Percentiles rank a stretch among this genome's conserved stretches.
phyloP scores from a whole-genome alignment of 2,888 invertebrate species.

The Acleris emargana region DNA sequence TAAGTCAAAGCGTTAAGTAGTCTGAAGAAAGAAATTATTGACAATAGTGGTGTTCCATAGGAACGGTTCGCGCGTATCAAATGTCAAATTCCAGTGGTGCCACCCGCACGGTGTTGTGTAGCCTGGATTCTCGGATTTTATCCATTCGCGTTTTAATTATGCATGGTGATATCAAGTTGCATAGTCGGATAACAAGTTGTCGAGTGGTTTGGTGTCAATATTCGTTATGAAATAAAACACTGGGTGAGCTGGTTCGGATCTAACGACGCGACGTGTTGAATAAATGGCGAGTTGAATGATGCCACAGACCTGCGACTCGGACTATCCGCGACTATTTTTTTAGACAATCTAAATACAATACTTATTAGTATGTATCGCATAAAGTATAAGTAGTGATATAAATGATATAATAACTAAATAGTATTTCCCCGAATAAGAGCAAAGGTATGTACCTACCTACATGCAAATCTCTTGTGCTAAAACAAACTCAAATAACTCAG shows the following conservation, averaged over 20 bases:
- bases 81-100: constrained; percentile 10
- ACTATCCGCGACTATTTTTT: too few relatives aligned
- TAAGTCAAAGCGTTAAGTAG: neutral
- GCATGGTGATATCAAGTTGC: neutral
- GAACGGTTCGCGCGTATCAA: constrained; percentile 6
- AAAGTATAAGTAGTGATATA: too few relatives aligned
- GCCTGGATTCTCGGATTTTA: constrained; percentile 12
- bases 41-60: constrained; percentile 4
- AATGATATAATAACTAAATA: too few relatives aligned
- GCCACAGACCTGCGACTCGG: too few relatives aligned
- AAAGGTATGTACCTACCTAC: too few relatives aligned
- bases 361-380: too few relatives aligned
- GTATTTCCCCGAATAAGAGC: too few relatives aligned
- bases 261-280: neutral
- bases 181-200: constrained; percentile 3
- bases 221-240: neutral
- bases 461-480: too few relatives aligned
- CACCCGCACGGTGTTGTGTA: constrained; percentile 1
- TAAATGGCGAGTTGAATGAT: neutral
- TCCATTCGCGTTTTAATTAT: constrained; percentile 12
- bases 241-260: neutral
- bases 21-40: neutral
- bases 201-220: neutral
- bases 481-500: too few relatives aligned
- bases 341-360: too few relatives aligned